Conservation (phyloP, 2,113 vertebrate genomes). For the Scomber japonicus region DNA sequence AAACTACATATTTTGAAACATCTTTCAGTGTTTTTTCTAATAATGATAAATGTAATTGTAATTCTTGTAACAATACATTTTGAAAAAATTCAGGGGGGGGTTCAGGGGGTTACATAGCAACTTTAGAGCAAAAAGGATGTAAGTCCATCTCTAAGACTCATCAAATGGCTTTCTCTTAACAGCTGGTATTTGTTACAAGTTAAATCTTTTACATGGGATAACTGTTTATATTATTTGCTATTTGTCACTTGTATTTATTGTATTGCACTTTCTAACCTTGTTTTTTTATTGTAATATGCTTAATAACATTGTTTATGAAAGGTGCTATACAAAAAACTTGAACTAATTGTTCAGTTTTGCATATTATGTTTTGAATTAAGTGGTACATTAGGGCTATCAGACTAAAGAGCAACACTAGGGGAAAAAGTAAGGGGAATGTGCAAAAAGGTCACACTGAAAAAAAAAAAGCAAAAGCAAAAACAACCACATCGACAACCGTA, state of each 20-base stretch:
- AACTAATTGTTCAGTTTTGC: neutral
- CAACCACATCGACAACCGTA: neutral
- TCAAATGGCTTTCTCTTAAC: too few relatives aligned
- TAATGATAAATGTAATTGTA: neutral
- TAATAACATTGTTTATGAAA: too few relatives aligned
- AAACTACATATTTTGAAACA: neutral
- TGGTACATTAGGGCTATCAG: neutral
- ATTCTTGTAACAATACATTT: neutral
- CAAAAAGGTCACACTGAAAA: constrained; percentile 29
- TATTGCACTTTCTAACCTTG: too few relatives aligned
- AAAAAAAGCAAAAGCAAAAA: neutral
- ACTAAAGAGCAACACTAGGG: constrained; percentile 5
- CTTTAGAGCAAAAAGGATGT: neutral
- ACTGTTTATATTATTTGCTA: too few relatives aligned
- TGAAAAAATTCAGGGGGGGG: neutral
- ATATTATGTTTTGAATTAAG: neutral
- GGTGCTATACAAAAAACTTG: too few relatives aligned
- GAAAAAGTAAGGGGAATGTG: neutral
- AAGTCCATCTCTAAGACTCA: neutral
- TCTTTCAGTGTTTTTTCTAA: neutral
- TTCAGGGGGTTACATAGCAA: neutral
- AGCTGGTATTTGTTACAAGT: too few relatives aligned
- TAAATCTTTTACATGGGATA: too few relatives aligned
- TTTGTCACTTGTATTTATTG: too few relatives aligned
- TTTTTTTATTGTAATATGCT: too few relatives aligned